phyloP scores from a whole-genome alignment of 2,888 invertebrate species.

The Acronicta aceris region DNA sequence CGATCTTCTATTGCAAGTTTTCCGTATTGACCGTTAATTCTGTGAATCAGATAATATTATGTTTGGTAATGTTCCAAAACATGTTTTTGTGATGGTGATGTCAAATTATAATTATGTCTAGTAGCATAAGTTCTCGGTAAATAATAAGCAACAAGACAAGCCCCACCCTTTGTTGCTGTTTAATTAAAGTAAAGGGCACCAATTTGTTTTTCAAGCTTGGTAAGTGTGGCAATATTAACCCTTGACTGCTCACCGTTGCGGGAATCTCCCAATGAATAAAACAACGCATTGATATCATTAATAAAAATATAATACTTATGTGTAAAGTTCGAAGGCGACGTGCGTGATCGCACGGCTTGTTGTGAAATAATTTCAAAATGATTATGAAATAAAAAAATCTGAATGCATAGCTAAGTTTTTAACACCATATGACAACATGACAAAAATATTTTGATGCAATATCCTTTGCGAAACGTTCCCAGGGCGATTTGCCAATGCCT shows the following conservation, averaged over 20 bases:
- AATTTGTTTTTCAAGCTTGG: background rate
- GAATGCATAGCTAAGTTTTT: background rate
- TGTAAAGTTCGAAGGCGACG: background rate
- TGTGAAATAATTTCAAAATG: constrained; percentile 1
- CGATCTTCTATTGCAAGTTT: constrained; percentile 22
- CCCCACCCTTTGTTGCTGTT: too few species aligned
- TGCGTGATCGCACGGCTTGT: background rate
- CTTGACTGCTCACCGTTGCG: background rate
- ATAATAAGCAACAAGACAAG: background rate
- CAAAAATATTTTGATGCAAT: constrained; percentile 8
- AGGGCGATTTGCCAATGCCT: constrained; percentile 29
- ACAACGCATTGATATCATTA: background rate
- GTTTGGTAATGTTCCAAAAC: constrained; percentile 15
- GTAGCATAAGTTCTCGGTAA: background rate
- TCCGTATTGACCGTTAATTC: constrained; percentile 29
- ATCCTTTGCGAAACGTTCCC: constrained; percentile 20
- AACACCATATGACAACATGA: background rate
- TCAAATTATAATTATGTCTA: background rate
- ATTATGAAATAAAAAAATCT: constrained; percentile 11
- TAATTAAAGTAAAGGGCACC: background rate
- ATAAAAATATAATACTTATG: background rate
- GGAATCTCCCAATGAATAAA: background rate
- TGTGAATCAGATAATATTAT: constrained; percentile 26
- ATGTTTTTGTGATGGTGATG: constrained; percentile 12
- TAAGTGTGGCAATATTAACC: too few species aligned